These are phyloP conservation scores for Oegoconia quadripuncta DNA, from an alignment of 2,888 invertebrate genomes.

Conservation along the genomic window DNA sequence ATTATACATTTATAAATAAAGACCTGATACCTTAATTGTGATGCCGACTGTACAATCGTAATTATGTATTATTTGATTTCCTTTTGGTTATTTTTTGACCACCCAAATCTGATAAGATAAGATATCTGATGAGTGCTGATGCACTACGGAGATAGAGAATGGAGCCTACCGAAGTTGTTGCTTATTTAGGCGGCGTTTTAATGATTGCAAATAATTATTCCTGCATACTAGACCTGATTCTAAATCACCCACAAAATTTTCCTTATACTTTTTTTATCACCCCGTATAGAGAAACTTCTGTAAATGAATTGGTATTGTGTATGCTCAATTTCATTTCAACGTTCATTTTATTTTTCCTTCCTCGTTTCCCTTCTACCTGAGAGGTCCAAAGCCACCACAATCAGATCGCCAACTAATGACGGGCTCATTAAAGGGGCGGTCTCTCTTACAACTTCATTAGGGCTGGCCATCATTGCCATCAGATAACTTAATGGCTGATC, in stretches of 20 bases:
- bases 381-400: slow-evolving; percentile 32
- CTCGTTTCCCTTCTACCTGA: neutral
- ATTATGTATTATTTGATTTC: too few relatives aligned
- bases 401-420: slow-evolving; percentile 34
- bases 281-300: neutral
- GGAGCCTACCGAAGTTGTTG: too few relatives aligned
- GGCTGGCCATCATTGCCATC: slow-evolving; percentile 30
- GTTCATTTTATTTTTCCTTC: neutral
- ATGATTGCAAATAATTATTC: too few relatives aligned
- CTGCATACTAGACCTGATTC: neutral
- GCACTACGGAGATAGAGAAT: too few relatives aligned
- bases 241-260: neutral
- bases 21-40: too few relatives aligned
- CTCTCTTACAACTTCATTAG: slow-evolving; percentile 42
- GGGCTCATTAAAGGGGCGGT: slow-evolving; percentile 36
- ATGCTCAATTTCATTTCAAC: neutral
- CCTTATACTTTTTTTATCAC: neutral
- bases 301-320: too few relatives aligned
- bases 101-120: too few relatives aligned
- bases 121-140: too few relatives aligned
- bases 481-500: slow-evolving; percentile 29
- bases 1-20: too few relatives aligned
- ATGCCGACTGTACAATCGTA: too few relatives aligned
- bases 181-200: too few relatives aligned
- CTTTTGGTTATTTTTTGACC: too few relatives aligned